Base-by-base conservation (phyloP, 2,113 vertebrate genomes). In the Eretmochelys imbricata region DNA sequence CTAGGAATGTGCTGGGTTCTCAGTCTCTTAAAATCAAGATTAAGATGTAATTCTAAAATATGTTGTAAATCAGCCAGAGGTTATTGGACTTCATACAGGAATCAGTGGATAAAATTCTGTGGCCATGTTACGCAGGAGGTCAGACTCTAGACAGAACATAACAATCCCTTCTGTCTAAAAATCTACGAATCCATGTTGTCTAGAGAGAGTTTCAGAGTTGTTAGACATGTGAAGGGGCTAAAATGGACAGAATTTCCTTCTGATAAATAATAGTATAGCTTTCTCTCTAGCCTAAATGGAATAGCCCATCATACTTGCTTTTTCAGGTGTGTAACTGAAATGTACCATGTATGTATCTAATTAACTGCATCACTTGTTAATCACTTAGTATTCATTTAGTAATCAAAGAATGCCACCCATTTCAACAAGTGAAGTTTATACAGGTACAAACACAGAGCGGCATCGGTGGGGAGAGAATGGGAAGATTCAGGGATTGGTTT, bases 31-130 rank as follows among this genome's bases (percentile, higher is more conserved):
- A 81, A 92, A 5, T 78, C 49, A 96, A 94, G 80, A 90, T 94
- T 93, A 96, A 95, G 95, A 91, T 82, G 69, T 91, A 91, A 94
- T 17, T 1, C 59, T 90, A 59, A 89, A 93, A 86, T 50, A 94
- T 59, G 3, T 24, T 91, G 3, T 84, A 86, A 89, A 84, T 75
- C 24, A 85, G 5, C 20, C 20, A 85, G 82, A 85, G 29, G 6
- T 87, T 91, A 84, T 93, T 89, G 0, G 90, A 89, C 76, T 94
- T 55, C 31, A 88, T 90, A 29, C 4, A 8, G 9, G 9, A 85
- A 76, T 91, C 55, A 94, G 51, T 3, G 89, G 48, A 49, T 8
- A 93, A 90, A 80, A 17, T 78, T 82, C 27, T 89, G 62, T 72
- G 49, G 76, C 38, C 51, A 17, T 79, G 85, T 87, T 84, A 89